Evolutionary conservation across 2,888 invertebrate species (phyloP).

Genomic region (Octonoba sinensis): DNA sequence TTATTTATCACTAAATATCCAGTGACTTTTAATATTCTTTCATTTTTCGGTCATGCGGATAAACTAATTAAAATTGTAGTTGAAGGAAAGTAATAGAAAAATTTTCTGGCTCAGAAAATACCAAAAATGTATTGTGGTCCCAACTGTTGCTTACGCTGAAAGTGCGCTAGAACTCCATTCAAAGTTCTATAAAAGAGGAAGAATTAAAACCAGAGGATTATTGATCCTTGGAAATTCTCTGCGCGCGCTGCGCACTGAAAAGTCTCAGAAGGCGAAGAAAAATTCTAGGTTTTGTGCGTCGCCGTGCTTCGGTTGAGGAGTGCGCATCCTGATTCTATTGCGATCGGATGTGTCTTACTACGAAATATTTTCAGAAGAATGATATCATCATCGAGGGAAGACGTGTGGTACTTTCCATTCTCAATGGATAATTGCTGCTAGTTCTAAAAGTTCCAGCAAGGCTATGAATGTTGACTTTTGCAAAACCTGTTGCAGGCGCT

Average conservation of each 20-base stretch:
- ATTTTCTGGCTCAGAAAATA: no score
- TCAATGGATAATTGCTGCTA: no score
- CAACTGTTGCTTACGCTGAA: conserved; percentile 49
- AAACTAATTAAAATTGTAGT: no score
- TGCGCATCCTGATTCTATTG: conserved; percentile 49
- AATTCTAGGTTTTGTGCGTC: conserved; percentile 23
- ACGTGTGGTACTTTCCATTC: no score
- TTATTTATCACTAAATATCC: no score
- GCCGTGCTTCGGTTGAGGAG: conserved; percentile 15
- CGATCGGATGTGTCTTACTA: conserved; percentile 27
- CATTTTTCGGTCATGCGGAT: no score
- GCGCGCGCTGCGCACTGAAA: conserved; percentile 33
- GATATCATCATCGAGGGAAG: no score
- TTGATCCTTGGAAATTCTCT: conserved; percentile 23
- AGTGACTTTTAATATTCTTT: no score
- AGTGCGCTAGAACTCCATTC: conserved; percentile 16
- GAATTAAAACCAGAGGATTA: conserved; percentile 35
- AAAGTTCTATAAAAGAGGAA: conserved; percentile 45
- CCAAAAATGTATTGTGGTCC: not conserved
- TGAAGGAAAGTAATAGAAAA: no score
- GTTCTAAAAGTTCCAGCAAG: no score
- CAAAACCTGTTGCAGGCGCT: no score
- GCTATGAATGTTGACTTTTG: no score
- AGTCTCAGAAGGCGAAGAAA: conserved; percentile 33
- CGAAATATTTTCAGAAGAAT: conserved; percentile 18